Conservation (phyloP, 1,140 invertebrate genomes). For the Aphelenchoides besseyi region DNA sequence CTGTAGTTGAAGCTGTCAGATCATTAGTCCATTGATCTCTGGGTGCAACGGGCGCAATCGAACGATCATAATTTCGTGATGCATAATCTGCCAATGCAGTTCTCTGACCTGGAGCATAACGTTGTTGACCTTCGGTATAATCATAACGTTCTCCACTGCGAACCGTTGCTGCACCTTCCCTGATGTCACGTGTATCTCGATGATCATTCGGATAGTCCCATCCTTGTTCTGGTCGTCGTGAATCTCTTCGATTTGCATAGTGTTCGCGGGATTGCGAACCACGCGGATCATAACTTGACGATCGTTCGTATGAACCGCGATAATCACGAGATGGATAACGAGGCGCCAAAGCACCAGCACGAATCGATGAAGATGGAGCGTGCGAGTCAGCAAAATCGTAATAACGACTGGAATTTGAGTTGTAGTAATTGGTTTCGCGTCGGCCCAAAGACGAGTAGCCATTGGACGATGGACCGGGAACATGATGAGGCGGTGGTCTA, state of each 20-base stretch:
- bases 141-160: constrained; percentile 16
- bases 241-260: neutral
- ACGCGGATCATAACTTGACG: constrained; percentile 17
- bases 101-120: neutral
- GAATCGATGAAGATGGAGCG: neutral
- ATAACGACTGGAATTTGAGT: constrained; percentile 13
- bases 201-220: constrained; percentile 28
- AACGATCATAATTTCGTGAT: neutral
- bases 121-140: neutral
- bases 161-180: constrained; percentile 18
- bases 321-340: neutral
- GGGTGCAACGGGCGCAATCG: too few relatives aligned
- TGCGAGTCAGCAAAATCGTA: constrained; percentile 20
- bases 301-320: constrained; percentile 20
- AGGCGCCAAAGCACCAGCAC: constrained; percentile 10
- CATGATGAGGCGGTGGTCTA: constrained; percentile 19
- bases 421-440: constrained; percentile 26
- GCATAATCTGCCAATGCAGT: neutral
- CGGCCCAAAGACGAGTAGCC: constrained; percentile 44
- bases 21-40: too few relatives aligned
- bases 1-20: too few relatives aligned
- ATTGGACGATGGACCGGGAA: constrained; percentile 18
- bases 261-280: neutral
- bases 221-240: neutral
- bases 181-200: constrained; percentile 16